Base-by-base conservation (phyloP, 2,888 invertebrate species). In the Willowsia nigromaculata region DNA sequence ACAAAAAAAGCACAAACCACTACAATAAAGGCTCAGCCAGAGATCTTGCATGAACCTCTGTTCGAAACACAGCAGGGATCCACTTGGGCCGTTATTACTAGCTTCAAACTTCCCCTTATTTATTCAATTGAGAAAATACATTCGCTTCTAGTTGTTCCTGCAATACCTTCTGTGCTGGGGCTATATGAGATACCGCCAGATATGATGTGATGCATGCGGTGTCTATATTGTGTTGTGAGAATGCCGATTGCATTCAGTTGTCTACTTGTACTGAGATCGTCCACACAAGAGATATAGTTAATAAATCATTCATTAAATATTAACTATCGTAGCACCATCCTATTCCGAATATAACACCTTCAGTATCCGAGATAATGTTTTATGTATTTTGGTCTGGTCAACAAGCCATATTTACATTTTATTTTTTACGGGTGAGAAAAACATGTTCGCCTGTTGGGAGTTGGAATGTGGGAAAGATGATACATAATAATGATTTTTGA, bases 51-150 rank as follows among this genome's bases (percentile, higher is more conserved):
- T 68, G 68, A 80, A 86, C 40, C 53, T 30, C 33, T 30, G 76
- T 56, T 78, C 9, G 43, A 76, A 78, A 25, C 78, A 0, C 86
- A 68, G 86, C 71, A 56, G 86, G 86, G 71, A 50, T 62, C 47
- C 68, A 80, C 80, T 25, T 56, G 80, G 56, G 43, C 80, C 62
- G 71, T 85, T 85, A 76, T 85, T 76, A 74, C 18, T 74, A 33
- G 30, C 76, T 30, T 78, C 50, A 78, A 27, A 27, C 5, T 78
- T 47, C 27, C 6, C 27, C 25, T 43, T 74, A 47, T 65, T 82
- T 74, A 59, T 85, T 85, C 74, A 85, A 85, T 85, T 85, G 74
- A 59, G 30, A 85, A 74, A 27, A 53, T 50, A 53, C 30, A 15
- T 27, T 37, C 27, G 3, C 22, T 25, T 30, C 62, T 62, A 11